These are phyloP conservation scores for Crotophaga sulcirostris DNA, from an alignment of 2,113 vertebrate genomes.

Conservation along the genomic window DNA sequence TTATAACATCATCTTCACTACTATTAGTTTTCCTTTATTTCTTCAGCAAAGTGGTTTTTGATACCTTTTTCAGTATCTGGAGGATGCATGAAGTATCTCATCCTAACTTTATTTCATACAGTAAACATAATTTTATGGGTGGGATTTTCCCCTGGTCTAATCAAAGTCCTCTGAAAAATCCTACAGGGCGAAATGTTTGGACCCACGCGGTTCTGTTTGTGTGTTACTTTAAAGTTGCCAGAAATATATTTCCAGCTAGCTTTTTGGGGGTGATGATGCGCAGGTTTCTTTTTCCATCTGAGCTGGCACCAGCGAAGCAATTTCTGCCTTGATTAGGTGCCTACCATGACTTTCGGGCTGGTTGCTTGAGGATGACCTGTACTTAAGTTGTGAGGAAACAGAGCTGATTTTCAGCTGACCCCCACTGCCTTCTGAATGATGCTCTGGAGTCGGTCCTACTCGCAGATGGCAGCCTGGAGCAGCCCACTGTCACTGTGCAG, in stretches of 20 bases:
- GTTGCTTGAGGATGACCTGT: conserved; percentile 54
- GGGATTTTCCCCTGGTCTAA: not conserved
- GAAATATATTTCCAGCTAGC: conserved; percentile 10
- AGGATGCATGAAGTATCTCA: not conserved
- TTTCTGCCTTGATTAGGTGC: conserved; percentile 68
- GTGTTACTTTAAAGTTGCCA: conserved; percentile 18
- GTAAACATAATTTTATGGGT: conserved; percentile 6
- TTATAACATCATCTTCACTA: not conserved
- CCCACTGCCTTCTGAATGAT: conserved; percentile 49
- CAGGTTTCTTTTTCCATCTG: conserved; percentile 56
- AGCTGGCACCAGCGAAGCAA: conserved; percentile 48
- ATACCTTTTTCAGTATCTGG: not conserved
- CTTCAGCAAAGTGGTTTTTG: not conserved
- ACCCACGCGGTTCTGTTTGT: conserved; percentile 17
- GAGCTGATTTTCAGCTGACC: conserved; percentile 56
- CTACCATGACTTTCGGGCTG: conserved; percentile 27
- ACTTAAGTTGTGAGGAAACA: conserved; percentile 59
- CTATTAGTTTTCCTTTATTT: not conserved
- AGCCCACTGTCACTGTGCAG: not conserved
- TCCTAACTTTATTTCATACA: conserved; percentile 27
- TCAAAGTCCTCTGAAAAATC: conserved; percentile 19
- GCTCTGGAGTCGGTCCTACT: not conserved
- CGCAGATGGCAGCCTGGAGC: conserved; percentile 2
- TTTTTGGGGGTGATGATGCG: conserved; percentile 17
- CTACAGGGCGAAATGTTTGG: conserved; percentile 38